Conservation (phyloP, 1,140 invertebrate genomes). For the Melanaphis sacchari region DNA sequence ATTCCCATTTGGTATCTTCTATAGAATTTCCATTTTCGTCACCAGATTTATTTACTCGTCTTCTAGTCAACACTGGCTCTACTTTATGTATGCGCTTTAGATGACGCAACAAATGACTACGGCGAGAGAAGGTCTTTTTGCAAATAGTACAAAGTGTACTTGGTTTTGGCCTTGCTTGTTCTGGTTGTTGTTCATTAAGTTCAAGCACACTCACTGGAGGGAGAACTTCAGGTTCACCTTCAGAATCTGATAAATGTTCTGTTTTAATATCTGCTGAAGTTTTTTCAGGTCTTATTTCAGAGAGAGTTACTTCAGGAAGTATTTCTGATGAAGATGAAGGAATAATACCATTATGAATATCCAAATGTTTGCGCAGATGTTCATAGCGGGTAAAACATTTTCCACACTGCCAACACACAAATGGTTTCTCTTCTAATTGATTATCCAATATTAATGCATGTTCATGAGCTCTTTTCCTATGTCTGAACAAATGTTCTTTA, state of each 20-base stretch:
- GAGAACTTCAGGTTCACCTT: conserved; percentile 35
- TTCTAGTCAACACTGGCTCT: conserved; percentile 52
- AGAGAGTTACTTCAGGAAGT: conserved; percentile 57
- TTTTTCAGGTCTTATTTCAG: conserved; percentile 47
- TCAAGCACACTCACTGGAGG: conserved; percentile 52
- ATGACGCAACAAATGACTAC: conserved; percentile 60
- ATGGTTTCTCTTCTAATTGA: conserved; percentile 59
- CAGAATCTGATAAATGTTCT: conserved; percentile 10
- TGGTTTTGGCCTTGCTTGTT: conserved; percentile 55
- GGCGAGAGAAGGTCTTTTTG: conserved; percentile 60
- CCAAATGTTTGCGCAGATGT: conserved; percentile 61
- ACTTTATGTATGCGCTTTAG: conserved; percentile 60
- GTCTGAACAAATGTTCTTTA: conserved; percentile 61
- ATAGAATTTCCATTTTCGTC: conserved; percentile 59
- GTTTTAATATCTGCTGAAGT: not conserved
- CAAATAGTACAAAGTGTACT: conserved; percentile 59
- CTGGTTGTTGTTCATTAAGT: conserved; percentile 39
- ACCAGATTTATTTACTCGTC: conserved; percentile 25
- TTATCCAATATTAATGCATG: conserved; percentile 57
- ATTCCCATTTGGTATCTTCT: conserved; percentile 53
- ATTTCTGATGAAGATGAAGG: conserved; percentile 47
- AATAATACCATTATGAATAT: conserved; percentile 59
- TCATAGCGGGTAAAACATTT: conserved; percentile 62
- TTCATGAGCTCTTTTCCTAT: conserved; percentile 60
- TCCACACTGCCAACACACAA: conserved; percentile 62